Conservation (phyloP, 2,888 invertebrate species). For the Ophioninae sp. region DNA sequence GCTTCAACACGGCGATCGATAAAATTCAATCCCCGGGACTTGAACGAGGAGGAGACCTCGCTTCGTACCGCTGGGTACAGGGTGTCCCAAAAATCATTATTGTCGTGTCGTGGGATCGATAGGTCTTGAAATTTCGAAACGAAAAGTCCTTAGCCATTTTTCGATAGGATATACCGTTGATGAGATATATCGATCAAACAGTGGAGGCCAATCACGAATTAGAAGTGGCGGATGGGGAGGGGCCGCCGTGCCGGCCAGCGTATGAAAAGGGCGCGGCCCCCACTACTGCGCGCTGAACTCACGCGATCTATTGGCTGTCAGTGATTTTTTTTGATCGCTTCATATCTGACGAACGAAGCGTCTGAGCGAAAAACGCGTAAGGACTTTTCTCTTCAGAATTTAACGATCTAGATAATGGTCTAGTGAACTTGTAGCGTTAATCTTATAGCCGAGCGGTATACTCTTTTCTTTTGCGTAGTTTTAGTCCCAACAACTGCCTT, state of each 20-base stretch:
- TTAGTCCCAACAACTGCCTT: background rate
- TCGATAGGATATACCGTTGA: background rate
- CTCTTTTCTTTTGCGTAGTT: background rate
- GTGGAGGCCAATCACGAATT: background rate
- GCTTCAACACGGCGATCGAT: constrained; percentile 60
- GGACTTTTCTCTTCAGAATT: background rate
- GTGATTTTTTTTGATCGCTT: background rate
- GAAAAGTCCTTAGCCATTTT: background rate
- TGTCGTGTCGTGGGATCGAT: background rate
- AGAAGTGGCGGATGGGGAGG: background rate
- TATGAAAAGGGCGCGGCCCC: background rate
- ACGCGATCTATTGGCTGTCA: background rate
- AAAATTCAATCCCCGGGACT: constrained; percentile 64
- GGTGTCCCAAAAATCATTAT: background rate
- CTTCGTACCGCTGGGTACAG: constrained; percentile 14
- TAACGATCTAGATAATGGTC: background rate
- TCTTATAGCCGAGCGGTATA: background rate
- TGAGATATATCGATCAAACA: background rate
- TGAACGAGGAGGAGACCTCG: constrained; percentile 43
- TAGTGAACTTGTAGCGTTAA: background rate
- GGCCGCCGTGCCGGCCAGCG: background rate
- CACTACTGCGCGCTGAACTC: background rate
- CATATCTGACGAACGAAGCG: background rate
- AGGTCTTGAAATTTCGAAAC: background rate
- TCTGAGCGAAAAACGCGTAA: background rate